Evolutionary conservation across 2,797 vertebrate genomes (phyloP).

Genomic region (Dendrocincla fuliginosa): DNA sequence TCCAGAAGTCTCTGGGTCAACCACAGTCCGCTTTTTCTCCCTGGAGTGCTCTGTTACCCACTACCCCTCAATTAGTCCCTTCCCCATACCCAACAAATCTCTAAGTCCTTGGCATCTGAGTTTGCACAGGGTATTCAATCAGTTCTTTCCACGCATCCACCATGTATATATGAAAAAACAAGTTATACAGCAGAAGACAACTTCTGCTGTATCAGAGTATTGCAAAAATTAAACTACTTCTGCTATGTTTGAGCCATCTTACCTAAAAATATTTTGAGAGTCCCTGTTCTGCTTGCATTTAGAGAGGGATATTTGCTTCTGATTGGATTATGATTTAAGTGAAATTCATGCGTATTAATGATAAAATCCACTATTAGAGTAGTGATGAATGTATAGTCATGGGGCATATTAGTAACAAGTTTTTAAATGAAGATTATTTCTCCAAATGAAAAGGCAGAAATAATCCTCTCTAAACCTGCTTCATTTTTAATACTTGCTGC

Average conservation of each 20-base stretch:
- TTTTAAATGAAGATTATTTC: constrained; percentile 56
- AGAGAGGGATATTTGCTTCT: constrained; percentile 34
- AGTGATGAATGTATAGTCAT: constrained; percentile 56
- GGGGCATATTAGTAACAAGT: constrained; percentile 46
- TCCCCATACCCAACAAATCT: neutral
- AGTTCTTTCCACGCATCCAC: neutral
- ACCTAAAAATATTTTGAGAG: neutral
- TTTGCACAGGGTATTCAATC: neutral
- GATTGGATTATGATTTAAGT: constrained; percentile 61
- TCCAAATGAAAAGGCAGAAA: constrained; percentile 58
- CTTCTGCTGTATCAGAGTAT: neutral
- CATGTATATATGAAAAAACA: neutral
- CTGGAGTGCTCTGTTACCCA: neutral
- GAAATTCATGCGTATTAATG: constrained; percentile 42
- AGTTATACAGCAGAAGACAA: neutral
- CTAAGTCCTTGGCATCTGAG: rapidly evolving
- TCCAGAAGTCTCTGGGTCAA: neutral
- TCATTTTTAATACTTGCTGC: constrained; percentile 43
- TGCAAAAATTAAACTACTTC: neutral
- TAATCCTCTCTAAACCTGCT: constrained; percentile 61
- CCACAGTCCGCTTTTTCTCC: neutral
- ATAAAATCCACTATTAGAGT: constrained; percentile 57
- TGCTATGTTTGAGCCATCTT: neutral
- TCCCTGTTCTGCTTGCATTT: neutral
- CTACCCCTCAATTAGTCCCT: rapidly evolving